These are phyloP conservation scores for Lepeophtheirus nordmannii DNA, from an alignment of 2,888 invertebrate genomes.

Conservation along the genomic window DNA sequence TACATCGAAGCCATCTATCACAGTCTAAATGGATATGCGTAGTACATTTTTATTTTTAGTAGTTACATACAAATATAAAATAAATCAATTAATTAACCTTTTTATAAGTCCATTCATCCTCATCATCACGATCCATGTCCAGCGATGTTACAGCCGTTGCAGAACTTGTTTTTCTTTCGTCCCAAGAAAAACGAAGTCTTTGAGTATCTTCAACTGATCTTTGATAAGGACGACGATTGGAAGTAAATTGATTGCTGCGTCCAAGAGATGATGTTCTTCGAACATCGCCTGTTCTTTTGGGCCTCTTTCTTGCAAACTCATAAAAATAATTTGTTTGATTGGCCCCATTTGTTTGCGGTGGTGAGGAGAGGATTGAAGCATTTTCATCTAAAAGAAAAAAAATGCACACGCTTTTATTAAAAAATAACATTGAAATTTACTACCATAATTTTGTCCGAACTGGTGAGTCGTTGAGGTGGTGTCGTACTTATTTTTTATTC, in stretches of 20 bases:
- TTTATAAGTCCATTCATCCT: neutral
- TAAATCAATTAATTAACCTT: neutral
- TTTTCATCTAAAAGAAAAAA: neutral
- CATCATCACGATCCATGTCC: neutral
- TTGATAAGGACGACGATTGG: slow-evolving; percentile 4
- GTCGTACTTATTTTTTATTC: neutral
- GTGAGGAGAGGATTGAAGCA: neutral
- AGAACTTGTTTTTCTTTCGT: neutral
- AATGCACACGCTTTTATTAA: neutral
- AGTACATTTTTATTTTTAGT: neutral
- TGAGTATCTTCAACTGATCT: neutral
- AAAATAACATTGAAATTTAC: no score
- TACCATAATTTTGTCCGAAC: no score
- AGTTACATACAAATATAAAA: neutral
- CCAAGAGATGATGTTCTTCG: neutral
- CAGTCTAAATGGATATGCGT: neutral
- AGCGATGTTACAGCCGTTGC: neutral
- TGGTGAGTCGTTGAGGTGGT: no score
- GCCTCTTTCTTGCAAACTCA: neutral
- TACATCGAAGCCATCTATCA: slow-evolving; percentile 2
- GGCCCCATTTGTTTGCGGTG: neutral
- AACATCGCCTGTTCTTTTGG: neutral
- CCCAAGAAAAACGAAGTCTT: neutral
- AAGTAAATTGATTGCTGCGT: neutral
- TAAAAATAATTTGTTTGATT: neutral